Conservation (phyloP, 2,888 invertebrate species). For the Lutraria lutraria region DNA sequence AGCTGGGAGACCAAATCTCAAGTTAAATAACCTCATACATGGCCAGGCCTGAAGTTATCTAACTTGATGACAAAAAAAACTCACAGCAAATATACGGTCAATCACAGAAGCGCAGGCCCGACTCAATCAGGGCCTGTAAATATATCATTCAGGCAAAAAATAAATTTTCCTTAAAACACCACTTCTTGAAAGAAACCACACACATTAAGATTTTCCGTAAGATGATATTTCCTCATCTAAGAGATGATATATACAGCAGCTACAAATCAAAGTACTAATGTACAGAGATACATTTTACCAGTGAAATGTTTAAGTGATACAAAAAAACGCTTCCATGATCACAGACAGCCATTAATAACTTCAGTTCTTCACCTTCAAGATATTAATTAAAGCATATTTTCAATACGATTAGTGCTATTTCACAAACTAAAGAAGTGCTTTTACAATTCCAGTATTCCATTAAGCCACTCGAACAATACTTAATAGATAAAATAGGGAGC, state of each 20-base stretch:
- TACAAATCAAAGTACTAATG: background rate
- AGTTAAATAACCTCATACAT: no score
- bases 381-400: conserved; percentile 21
- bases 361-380: conserved; percentile 4
- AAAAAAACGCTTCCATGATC: background rate
- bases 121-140: no score
- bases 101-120: no score
- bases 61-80: no score
- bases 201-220: background rate
- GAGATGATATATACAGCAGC: background rate
- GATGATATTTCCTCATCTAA: background rate
- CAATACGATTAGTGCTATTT: conserved; percentile 15
- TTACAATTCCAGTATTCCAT: conserved; percentile 41
- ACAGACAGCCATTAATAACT: conserved; percentile 4
- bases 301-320: background rate
- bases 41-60: no score
- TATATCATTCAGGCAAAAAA: background rate
- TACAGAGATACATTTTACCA: background rate
- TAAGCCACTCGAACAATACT: conserved; percentile 56
- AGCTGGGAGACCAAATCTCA: no score
- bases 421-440: conserved; percentile 31
- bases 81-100: no score
- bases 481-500: conserved; percentile 53
- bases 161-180: background rate
- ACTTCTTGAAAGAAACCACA: background rate